A percentile compares a stretch with the other conserved stretches of the same genome.
These are phyloP conservation scores for Pterostichus madidus DNA, from an alignment of 2,888 invertebrate species.

Conservation along the genomic window DNA sequence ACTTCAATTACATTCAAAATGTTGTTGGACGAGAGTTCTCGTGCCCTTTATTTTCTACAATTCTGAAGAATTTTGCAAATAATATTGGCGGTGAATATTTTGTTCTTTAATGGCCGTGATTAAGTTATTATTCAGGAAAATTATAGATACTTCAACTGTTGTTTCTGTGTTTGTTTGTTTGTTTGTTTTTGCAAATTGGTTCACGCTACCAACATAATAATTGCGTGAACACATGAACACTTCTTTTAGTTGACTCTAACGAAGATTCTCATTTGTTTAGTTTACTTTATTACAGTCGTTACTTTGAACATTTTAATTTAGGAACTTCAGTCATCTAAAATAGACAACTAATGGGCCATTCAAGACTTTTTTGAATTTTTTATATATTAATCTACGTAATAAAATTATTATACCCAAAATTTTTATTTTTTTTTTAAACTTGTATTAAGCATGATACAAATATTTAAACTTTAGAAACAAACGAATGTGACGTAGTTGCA, in stretches of 20 bases:
- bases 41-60: constrained; percentile 18
- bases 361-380: too few relatives aligned
- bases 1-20: constrained; percentile 19
- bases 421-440: too few relatives aligned
- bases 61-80: constrained; percentile 11
- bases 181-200: neutral
- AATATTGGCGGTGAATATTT: neutral
- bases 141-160: neutral
- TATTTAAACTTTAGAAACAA: too few relatives aligned
- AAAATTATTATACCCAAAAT: too few relatives aligned
- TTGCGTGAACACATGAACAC: neutral
- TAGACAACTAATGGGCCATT: too few relatives aligned
- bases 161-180: neutral
- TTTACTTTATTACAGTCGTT: too few relatives aligned
- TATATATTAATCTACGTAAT: too few relatives aligned
- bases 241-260: neutral
- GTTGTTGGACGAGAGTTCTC: neutral
- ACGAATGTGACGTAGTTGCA: too few relatives aligned
- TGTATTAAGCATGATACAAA: too few relatives aligned
- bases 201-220: neutral
- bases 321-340: too few relatives aligned
- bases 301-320: too few relatives aligned
- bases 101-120: constrained; percentile 13
- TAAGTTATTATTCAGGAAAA: constrained; percentile 35
- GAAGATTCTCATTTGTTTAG: neutral